Conservation (phyloP, 2,797 vertebrate genomes). For the Okamejei kenojei region DNA sequence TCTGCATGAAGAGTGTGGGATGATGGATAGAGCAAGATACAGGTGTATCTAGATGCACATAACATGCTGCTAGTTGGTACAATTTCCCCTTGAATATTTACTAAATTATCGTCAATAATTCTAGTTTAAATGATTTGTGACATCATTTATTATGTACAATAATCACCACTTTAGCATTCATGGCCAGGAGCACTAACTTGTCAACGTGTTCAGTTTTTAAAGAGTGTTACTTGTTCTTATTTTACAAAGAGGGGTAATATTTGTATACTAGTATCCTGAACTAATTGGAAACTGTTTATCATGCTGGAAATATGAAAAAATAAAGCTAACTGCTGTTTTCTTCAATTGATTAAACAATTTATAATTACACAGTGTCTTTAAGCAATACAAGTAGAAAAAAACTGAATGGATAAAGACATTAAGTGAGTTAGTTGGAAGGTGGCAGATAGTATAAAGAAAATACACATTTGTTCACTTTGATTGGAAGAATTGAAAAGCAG, state of each 20-base stretch:
- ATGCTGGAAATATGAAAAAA: background rate
- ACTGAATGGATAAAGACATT: too few species aligned
- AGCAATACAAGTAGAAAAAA: too few species aligned
- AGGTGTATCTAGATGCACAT: background rate
- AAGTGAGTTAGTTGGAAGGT: too few species aligned
- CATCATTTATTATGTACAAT: background rate
- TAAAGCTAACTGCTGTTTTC: background rate
- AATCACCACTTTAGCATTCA: background rate
- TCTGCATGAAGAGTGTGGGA: background rate
- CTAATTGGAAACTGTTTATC: background rate
- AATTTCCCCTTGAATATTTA: background rate
- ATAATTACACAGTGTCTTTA: too few species aligned
- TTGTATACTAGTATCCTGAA: background rate
- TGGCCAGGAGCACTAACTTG: background rate
- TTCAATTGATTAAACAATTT: background rate
- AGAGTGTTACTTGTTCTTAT: background rate
- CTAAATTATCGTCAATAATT: background rate
- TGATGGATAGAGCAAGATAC: background rate
- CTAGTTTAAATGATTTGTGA: background rate
- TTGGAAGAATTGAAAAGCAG: too few species aligned
- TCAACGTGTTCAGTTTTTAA: background rate
- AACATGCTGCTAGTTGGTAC: background rate
- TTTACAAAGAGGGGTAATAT: background rate
- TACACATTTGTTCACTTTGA: too few species aligned
- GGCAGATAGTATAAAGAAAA: too few species aligned